These are phyloP conservation scores for Eueides isabella DNA, from an alignment of 1,140 invertebrate species.

Conservation along the genomic window DNA sequence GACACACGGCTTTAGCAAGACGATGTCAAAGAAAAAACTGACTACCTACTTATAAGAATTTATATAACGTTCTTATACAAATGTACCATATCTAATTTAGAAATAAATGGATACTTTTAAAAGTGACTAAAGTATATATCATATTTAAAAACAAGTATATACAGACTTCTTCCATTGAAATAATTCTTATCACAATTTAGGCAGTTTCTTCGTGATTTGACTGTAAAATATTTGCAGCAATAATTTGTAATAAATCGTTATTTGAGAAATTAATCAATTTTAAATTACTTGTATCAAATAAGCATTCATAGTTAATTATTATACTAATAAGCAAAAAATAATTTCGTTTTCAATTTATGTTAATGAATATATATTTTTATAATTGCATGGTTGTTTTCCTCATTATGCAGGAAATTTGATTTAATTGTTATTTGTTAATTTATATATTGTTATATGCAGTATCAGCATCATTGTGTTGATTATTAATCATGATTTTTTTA, in stretches of 20 bases:
- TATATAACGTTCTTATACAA: constrained; percentile 18
- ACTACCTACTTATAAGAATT: constrained; percentile 33
- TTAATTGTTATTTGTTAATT: no score
- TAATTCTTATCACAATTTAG: neutral
- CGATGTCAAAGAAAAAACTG: constrained; percentile 42
- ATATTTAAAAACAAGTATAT: neutral
- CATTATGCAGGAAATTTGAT: no score
- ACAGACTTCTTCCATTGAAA: neutral
- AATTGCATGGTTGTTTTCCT: no score
- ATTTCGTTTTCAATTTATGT: neutral
- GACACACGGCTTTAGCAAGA: constrained; percentile 36
- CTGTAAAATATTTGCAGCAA: neutral
- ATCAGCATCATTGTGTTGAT: no score
- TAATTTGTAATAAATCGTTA: neutral
- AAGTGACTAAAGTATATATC: neutral
- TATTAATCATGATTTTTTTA: no score
- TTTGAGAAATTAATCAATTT: neutral
- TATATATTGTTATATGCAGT: no score
- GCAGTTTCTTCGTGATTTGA: neutral
- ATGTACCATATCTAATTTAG: neutral
- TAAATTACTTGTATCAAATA: no score
- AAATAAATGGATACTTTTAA: neutral
- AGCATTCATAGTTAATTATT: neutral
- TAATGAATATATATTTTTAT: neutral
- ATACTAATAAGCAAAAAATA: neutral